Percentiles rank a stretch among this genome's conserved stretches.
These are phyloP conservation scores for Agapetus fuscipes DNA, from an alignment of 2,888 invertebrate species.

Conservation along the genomic window DNA sequence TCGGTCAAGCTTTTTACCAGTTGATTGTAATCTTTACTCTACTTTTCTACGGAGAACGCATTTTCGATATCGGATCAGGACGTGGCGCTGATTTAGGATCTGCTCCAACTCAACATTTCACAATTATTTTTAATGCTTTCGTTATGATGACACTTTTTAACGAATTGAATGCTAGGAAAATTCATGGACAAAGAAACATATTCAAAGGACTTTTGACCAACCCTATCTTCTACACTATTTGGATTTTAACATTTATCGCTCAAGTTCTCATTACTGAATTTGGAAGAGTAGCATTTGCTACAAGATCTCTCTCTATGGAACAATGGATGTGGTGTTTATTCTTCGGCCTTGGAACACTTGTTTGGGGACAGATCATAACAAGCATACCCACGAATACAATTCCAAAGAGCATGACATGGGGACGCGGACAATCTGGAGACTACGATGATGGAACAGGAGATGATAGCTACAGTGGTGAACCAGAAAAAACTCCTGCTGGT, in stretches of 20 bases:
- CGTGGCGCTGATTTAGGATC: slow-evolving; percentile 27
- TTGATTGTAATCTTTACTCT: slow-evolving; percentile 42
- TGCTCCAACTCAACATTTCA: slow-evolving; percentile 42
- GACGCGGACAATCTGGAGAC: slow-evolving; percentile 62
- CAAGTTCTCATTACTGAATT: slow-evolving; percentile 73
- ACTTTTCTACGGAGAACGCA: slow-evolving; percentile 41
- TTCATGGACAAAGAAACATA: slow-evolving; percentile 81
- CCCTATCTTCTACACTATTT: slow-evolving; percentile 77
- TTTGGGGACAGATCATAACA: slow-evolving; percentile 79
- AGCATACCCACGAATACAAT: slow-evolving; percentile 70
- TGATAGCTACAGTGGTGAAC: slow-evolving; percentile 58
- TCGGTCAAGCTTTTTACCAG: slow-evolving; percentile 48
- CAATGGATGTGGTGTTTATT: slow-evolving; percentile 84
- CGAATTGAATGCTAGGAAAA: slow-evolving; percentile 84
- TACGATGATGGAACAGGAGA: slow-evolving; percentile 58
- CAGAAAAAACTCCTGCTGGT: slow-evolving; percentile 72
- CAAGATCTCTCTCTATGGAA: slow-evolving; percentile 60
- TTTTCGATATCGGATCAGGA: slow-evolving; percentile 47
- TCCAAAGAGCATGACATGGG: slow-evolving; percentile 66
- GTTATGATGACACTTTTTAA: slow-evolving; percentile 82
- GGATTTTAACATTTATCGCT: slow-evolving; percentile 66
- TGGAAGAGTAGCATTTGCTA: slow-evolving; percentile 73
- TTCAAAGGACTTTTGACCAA: slow-evolving; percentile 75
- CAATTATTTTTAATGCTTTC: slow-evolving; percentile 57
- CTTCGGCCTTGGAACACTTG: slow-evolving; percentile 68